Percentiles rank a stretch among this genome's conserved stretches.
These are phyloP conservation scores for Diploptera punctata DNA, from an alignment of 2,888 invertebrate genomes.

Conservation along the genomic window DNA sequence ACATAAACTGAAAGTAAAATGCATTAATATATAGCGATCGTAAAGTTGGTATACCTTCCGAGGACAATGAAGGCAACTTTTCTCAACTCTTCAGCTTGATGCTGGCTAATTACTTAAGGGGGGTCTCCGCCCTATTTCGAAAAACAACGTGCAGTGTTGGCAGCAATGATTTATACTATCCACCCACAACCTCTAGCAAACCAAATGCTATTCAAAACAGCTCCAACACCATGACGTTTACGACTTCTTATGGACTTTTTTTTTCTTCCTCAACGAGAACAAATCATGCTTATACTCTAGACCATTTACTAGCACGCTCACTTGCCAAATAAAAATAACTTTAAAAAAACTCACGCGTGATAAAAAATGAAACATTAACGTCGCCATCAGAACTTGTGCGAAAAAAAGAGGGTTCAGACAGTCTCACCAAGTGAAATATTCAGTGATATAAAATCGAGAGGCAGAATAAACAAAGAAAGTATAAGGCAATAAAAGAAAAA, in stretches of 20 bases:
- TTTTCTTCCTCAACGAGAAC: neutral
- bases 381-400: neutral
- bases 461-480: too few relatives aligned
- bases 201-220: slow-evolving; percentile 18
- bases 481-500: too few relatives aligned
- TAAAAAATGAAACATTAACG: neutral
- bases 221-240: slow-evolving; percentile 18
- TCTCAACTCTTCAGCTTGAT: neutral
- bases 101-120: slow-evolving; percentile 1
- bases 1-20: too few relatives aligned
- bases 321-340: neutral
- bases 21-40: too few relatives aligned
- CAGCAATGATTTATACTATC: slow-evolving; percentile 20
- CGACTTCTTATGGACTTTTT: slow-evolving; percentile 12
- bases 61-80: neutral
- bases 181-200: slow-evolving; percentile 7
- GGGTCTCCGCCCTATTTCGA: neutral
- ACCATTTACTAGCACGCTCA: neutral
- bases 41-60: neutral
- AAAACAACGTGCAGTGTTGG: neutral
- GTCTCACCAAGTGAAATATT: neutral
- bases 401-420: neutral
- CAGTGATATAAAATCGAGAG: too few relatives aligned
- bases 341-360: neutral
- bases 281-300: neutral